Conservation (phyloP, 1,140 invertebrate genomes). For the roundworm (Caenorhabditis elegans) region DNA sequence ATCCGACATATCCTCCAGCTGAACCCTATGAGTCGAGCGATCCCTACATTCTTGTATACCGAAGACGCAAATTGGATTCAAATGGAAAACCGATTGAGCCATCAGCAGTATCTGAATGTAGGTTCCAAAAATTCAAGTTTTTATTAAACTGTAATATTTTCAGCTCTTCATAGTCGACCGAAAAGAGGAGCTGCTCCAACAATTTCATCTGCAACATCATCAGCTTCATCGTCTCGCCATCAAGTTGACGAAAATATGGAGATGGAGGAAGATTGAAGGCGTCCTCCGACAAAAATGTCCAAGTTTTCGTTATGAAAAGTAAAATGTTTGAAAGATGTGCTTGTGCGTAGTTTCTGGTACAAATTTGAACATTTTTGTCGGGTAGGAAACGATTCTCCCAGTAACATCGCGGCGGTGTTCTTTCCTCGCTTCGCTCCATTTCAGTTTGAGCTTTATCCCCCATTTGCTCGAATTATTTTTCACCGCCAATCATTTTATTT, state of each 20-base stretch:
- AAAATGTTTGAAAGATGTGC: not conserved
- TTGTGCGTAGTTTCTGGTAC: not conserved
- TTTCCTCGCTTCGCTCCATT: constrained; percentile 10
- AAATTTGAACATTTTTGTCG: constrained; percentile 26
- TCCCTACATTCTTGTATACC: constrained; percentile 60
- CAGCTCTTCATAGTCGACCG: not conserved
- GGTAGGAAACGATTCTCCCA: constrained; percentile 15
- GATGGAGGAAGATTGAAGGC: constrained; percentile 32
- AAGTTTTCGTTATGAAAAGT: not conserved
- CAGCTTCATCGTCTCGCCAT: not conserved
- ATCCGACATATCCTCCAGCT: constrained; percentile 47
- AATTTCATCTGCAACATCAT: not conserved
- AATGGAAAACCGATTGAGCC: not conserved
- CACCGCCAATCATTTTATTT: not conserved
- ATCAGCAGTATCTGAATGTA: not conserved
- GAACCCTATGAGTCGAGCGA: constrained; percentile 50
- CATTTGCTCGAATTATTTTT: not conserved
- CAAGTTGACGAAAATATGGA: constrained; percentile 16
- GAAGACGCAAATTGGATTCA: not conserved
- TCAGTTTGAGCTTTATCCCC: not conserved
- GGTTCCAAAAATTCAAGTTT: not conserved
- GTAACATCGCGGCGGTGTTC: constrained; percentile 10
- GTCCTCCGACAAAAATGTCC: constrained; percentile 25
- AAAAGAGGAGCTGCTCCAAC: not conserved
- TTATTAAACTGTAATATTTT: not conserved